Percentiles rank a stretch among this genome's conserved stretches.
Conservation (phyloP, 30 jellyfish, hydroid and myxozoan species). For the Aurelia aurita complex sp. Pacific region DNA sequence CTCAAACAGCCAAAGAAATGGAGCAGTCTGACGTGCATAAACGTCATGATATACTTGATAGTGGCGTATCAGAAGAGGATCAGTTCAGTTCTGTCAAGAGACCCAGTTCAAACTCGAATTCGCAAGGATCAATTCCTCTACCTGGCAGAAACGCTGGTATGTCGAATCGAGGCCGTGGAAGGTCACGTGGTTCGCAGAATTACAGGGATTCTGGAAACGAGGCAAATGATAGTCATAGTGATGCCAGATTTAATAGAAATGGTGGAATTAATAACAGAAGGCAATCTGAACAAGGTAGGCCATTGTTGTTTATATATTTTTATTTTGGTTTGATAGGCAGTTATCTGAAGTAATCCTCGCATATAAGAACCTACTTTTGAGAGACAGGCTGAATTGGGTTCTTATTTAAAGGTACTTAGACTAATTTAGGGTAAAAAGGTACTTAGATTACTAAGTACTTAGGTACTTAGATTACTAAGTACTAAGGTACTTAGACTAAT, state of each 20-base stretch:
- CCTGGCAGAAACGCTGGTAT: conserved; percentile 14
- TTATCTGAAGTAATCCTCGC: no score
- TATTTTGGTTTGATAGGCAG: no score
- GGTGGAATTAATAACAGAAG: not conserved
- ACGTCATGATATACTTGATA: conserved; percentile 57
- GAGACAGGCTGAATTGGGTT: no score
- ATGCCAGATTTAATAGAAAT: conserved; percentile 17
- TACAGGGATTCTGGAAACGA: conserved; percentile 19
- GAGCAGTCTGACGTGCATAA: conserved; percentile 17
- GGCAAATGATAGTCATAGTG: not conserved
- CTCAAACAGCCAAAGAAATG: conserved; percentile 37
- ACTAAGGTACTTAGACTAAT: no score
- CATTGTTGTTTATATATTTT: no score
- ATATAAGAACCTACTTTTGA: no score
- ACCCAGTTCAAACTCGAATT: no score
- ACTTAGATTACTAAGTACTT: no score
- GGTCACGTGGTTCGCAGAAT: conserved; percentile 27
- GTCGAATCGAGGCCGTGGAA: conserved; percentile 43
- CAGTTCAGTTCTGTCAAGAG: conserved; percentile 67
- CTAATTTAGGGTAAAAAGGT: no score
- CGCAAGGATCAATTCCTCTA: conserved; percentile 6
- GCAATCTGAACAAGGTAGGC: conserved; percentile 15
- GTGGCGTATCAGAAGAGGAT: conserved; percentile 80
- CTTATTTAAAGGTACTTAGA: no score
- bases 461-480: no score